phyloP scores from a whole-genome alignment of 2,888 invertebrate genomes.

The Chironomus tentans region DNA sequence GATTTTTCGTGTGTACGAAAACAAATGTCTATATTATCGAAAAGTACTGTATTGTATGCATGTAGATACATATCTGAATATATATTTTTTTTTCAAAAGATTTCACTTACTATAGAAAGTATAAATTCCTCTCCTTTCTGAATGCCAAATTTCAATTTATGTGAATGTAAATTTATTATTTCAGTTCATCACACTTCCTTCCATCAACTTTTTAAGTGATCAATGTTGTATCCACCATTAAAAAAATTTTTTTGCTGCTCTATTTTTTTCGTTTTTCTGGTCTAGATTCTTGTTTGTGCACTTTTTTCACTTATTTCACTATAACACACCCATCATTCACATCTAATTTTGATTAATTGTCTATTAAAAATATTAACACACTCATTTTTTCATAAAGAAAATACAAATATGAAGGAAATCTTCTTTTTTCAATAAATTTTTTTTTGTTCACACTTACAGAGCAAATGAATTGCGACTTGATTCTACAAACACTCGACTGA shows the following conservation, averaged over 20 bases:
- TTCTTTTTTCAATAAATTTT: too few relatives aligned
- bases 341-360: neutral
- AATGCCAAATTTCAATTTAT: neutral
- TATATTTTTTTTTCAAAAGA: neutral
- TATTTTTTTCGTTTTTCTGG: neutral
- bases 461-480: too few relatives aligned
- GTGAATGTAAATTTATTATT: neutral
- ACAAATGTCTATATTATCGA: neutral
- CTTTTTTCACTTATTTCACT: neutral
- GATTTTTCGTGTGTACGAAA: neutral
- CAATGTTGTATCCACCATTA: neutral
- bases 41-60: neutral
- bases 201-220: neutral
- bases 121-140: neutral
- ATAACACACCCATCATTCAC: neutral
- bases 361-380: too few relatives aligned
- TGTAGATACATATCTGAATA: neutral
- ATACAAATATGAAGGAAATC: too few relatives aligned
- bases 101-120: neutral
- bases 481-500: too few relatives aligned
- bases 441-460: too few relatives aligned
- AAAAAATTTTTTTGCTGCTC: neutral
- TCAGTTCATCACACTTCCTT: neutral
- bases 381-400: too few relatives aligned
- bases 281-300: neutral